Evolutionary conservation across 1,140 invertebrate genomes (phyloP).

Genomic region (Cotesia chilonis): DNA sequence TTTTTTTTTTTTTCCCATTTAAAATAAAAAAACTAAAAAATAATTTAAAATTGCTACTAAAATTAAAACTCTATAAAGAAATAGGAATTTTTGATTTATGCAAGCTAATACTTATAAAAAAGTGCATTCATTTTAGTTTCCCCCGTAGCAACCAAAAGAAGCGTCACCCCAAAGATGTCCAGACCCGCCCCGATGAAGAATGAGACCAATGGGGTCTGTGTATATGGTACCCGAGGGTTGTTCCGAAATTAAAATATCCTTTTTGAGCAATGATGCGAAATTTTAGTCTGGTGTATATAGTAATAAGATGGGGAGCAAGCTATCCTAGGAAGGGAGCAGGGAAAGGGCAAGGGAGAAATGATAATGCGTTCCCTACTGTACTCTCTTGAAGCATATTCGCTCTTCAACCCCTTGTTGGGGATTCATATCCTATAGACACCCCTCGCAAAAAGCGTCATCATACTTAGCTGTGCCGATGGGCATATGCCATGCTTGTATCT

Average conservation of each 20-base stretch:
- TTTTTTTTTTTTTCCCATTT: too few species aligned
- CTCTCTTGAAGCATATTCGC: background rate
- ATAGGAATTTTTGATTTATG: too few species aligned
- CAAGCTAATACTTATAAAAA: background rate
- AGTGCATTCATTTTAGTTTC: conserved; percentile 20
- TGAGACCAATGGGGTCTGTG: conserved; percentile 46
- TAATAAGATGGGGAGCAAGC: conserved; percentile 25
- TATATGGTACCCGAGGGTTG: conserved; percentile 40
- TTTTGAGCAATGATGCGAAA: conserved; percentile 50
- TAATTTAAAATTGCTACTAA: too few species aligned
- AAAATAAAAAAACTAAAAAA: too few species aligned
- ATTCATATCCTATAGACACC: conserved; percentile 31
- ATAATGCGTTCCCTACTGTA: background rate
- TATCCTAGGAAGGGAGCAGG: background rate
- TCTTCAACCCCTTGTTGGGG: conserved; percentile 34
- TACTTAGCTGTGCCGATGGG: conserved; percentile 41
- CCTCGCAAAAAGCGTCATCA: conserved; percentile 29
- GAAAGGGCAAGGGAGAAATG: background rate
- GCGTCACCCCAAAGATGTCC: background rate
- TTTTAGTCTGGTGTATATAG: conserved; percentile 17
- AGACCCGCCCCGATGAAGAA: conserved; percentile 48
- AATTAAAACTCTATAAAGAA: too few species aligned
- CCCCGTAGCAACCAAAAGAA: background rate
- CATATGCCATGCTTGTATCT: conserved; percentile 44
- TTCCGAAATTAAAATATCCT: conserved; percentile 57